phyloP scores from a whole-genome alignment of 2,888 invertebrate species.

The Bimastos eiseni region DNA sequence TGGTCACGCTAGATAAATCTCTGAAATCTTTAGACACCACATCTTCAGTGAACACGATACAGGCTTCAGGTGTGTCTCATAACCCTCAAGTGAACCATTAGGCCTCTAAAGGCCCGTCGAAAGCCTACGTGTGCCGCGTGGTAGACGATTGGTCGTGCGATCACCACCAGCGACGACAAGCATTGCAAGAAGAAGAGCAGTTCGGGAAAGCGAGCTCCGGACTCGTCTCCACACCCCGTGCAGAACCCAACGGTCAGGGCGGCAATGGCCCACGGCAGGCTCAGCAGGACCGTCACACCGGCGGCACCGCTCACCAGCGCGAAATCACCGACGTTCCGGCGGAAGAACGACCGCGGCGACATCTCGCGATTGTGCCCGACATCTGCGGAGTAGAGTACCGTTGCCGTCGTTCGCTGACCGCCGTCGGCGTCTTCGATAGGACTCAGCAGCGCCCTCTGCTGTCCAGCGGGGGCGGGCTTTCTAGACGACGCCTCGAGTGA shows the following conservation, averaged over 20 bases:
- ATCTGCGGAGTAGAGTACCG: neutral
- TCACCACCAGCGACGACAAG: neutral
- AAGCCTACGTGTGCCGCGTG: neutral
- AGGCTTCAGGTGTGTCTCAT: no score
- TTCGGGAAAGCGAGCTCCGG: neutral
- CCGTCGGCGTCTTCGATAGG: neutral
- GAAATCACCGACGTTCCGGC: neutral
- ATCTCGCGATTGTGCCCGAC: neutral
- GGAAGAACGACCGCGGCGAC: constrained; percentile 14
- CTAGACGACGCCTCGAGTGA: constrained; percentile 8
- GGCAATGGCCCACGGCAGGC: constrained; percentile 18
- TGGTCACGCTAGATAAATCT: neutral
- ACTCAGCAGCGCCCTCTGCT: neutral
- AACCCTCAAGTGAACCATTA: neutral
- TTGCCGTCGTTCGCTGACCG: neutral
- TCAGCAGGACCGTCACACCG: neutral
- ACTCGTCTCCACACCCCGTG: neutral
- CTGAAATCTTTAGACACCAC: no score
- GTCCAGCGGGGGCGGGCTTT: neutral
- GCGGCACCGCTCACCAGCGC: neutral
- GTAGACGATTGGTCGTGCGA: constrained; percentile 9
- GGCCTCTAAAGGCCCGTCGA: neutral
- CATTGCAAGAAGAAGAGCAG: constrained; percentile 22
- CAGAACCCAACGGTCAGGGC: constrained; percentile 1
- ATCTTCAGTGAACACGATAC: no score